phyloP scores from a whole-genome alignment of 1,140 invertebrate species.

The Trachymyrmex septentrionalis region DNA sequence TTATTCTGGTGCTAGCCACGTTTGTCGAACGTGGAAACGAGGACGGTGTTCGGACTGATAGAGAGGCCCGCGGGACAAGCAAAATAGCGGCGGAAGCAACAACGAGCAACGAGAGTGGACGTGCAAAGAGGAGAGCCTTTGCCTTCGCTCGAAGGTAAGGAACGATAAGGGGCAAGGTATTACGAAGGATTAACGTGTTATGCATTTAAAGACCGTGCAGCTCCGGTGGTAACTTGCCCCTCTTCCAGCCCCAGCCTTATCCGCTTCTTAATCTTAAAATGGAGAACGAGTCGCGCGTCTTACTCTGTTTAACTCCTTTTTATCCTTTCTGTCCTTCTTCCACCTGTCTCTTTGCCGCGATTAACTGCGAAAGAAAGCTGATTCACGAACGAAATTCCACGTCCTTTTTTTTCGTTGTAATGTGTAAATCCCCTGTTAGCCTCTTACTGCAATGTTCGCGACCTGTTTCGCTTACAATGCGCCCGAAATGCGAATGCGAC shows the following conservation, averaged over 20 bases:
- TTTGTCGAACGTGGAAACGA: constrained; percentile 47
- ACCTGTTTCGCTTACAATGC: constrained; percentile 9
- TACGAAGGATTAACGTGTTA: constrained; percentile 63
- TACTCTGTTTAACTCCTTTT: background rate
- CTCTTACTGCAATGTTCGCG: background rate
- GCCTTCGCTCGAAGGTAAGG: constrained; percentile 16
- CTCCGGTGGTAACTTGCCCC: constrained; percentile 37
- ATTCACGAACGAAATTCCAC: constrained; percentile 33
- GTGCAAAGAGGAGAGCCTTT: background rate
- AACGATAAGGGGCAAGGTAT: constrained; percentile 60
- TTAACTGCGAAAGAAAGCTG: constrained; percentile 43
- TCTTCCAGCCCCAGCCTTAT: constrained; percentile 32
- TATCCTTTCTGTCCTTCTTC: background rate
- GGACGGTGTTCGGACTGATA: constrained; percentile 12
- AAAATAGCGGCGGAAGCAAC: constrained; percentile 17
- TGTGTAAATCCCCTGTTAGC: background rate
- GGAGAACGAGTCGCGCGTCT: background rate
- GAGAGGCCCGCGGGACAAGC: constrained; percentile 34
- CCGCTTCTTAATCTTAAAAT: constrained; percentile 56
- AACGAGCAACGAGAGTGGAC: constrained; percentile 1
- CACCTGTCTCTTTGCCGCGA: background rate
- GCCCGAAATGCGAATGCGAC: background rate
- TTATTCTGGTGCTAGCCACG: constrained; percentile 3
- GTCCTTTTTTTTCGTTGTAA: background rate
- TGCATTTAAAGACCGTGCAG: constrained; percentile 59